These are phyloP conservation scores for Turritopsis dohrnii DNA, from an alignment of 30 jellyfish, hydroid and myxozoan genomes.

Conservation along the genomic window DNA sequence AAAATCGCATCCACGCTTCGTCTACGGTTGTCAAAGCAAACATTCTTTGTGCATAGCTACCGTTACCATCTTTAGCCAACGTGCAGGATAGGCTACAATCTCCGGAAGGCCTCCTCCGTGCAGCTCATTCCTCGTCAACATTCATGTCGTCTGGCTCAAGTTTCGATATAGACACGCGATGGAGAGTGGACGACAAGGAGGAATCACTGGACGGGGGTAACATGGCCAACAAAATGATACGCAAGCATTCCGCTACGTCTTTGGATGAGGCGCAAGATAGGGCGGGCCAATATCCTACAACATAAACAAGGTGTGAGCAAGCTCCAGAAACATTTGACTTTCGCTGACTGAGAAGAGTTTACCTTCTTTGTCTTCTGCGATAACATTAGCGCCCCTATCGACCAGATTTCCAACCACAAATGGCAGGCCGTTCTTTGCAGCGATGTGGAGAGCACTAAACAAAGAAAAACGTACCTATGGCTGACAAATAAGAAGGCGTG, in stretches of 20 bases:
- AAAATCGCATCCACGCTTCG: neutral
- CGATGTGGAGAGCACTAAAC: constrained; percentile 67
- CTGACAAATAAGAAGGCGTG: neutral
- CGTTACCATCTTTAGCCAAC: neutral
- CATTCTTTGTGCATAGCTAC: neutral
- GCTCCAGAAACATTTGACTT: neutral
- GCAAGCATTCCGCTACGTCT: constrained; percentile 68
- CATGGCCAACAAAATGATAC: constrained; percentile 65
- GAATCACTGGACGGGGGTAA: constrained; percentile 35
- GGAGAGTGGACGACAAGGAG: constrained; percentile 11
- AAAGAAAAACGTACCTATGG: neutral
- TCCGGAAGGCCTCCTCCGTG: neutral
- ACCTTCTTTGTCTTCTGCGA: constrained; percentile 62
- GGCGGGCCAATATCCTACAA: constrained; percentile 61
- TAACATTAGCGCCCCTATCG: constrained; percentile 71
- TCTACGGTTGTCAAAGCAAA: neutral
- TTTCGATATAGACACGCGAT: constrained; percentile 27
- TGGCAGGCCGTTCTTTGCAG: constrained; percentile 71
- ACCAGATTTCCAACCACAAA: constrained; percentile 61
- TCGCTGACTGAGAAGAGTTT: too few relatives aligned
- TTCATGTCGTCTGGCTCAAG: constrained; percentile 25
- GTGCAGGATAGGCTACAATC: neutral
- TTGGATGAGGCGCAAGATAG: constrained; percentile 69
- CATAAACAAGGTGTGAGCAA: neutral
- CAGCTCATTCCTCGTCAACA: constrained; percentile 4